Base-by-base conservation (phyloP, 64 coral and sea anemone genomes). In the Stylophora pistillata region DNA sequence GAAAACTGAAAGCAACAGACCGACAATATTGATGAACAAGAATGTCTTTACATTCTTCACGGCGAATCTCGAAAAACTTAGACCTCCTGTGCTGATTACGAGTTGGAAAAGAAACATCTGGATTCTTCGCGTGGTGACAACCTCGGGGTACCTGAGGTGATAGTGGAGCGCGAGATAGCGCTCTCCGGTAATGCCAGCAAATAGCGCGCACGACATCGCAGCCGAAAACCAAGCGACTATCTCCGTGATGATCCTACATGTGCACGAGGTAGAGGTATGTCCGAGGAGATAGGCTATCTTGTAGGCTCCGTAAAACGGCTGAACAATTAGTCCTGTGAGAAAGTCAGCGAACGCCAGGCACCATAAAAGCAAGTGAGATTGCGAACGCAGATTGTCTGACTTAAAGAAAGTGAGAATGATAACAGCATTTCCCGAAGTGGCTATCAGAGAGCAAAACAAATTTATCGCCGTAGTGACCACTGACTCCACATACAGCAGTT, bases 151-250 rank as follows among this genome's bases (percentile, higher is more conserved):
- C 13, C 78, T 30, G 53, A 90, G 53, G 58, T 90, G 88, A 54
- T 81, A 73, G 55, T 58, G 37, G 9, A 90, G 26, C 1, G 88
- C 88, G 20, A 90, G 78, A 18, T 81, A 77, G 21, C 88, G 68
- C 30, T 90, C 88, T 10, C 78, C 53, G 18, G 59, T 90, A 30
- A 90, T 90, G 3, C 28, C 15, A 6, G 72, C 47, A 27, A 90
- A 37, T 18, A 76, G 30, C 10, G 56, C 23, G 59, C 88, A 90
- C 14, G 88, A 82, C 2, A 82, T 26, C 1, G 88, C 88, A 23
- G 88, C 77, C 34, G 88, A 90, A 58, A 90, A 72, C 88, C 88
- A 90, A 11, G 88, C 88, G 7, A 90, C 65, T 6, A 63, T 73
- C 66, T 90, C 88, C 6, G 30, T 72, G 25, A 90, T 41, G 18